These are phyloP conservation scores for Agelas oroides DNA, from an alignment of 37 sponge, comb jelly and placozoan genomes.

Conservation along the genomic window DNA sequence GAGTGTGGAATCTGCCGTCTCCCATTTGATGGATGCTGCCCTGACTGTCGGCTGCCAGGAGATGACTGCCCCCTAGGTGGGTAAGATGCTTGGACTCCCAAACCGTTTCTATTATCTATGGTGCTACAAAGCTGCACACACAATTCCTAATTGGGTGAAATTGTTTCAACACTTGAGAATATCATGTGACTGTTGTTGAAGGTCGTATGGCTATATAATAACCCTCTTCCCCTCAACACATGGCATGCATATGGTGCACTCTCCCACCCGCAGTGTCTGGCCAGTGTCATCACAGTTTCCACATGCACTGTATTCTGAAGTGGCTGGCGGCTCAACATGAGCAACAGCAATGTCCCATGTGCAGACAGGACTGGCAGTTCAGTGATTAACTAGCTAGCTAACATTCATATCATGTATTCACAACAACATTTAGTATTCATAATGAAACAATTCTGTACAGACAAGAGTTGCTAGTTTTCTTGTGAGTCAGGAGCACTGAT, in stretches of 20 bases:
- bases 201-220: too few relatives aligned
- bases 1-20: constrained; percentile 97
- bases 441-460: too few relatives aligned
- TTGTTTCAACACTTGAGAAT: background rate
- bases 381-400: constrained; percentile 19
- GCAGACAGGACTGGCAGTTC: constrained; percentile 94
- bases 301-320: constrained; percentile 98
- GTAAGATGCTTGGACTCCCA: too few relatives aligned
- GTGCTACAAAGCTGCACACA: background rate
- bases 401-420: too few relatives aligned
- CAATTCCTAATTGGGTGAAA: background rate
- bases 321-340: constrained; percentile 90
- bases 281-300: constrained; percentile 89
- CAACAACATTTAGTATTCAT: too few relatives aligned
- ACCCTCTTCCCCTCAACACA: too few relatives aligned
- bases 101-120: constrained; percentile 24
- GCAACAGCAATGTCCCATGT: constrained; percentile 97
- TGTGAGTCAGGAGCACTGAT: too few relatives aligned
- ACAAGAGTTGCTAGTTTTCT: too few relatives aligned
- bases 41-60: constrained; percentile 92
- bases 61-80: constrained; percentile 94
- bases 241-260: background rate
- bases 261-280: constrained; percentile 72
- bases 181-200: too few relatives aligned
- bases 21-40: constrained; percentile 95